These are phyloP conservation scores for Prunella strophiata DNA, from an alignment of 2,797 vertebrate species.

Conservation along the genomic window DNA sequence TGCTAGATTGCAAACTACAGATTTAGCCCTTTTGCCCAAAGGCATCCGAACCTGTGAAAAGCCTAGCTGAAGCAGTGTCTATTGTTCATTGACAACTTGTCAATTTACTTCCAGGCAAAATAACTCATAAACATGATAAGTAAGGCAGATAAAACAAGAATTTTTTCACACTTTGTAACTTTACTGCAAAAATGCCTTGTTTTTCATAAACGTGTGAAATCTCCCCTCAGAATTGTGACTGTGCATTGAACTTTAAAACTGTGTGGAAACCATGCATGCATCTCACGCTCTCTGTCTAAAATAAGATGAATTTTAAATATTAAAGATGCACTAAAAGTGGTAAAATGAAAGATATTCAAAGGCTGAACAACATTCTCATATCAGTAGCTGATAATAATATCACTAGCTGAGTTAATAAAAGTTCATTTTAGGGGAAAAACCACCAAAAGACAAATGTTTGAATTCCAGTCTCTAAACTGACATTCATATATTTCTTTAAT, in stretches of 20 bases:
- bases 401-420: conserved; percentile 70
- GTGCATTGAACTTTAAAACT: conserved; percentile 83
- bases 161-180: conserved; percentile 84
- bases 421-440: conserved; percentile 59
- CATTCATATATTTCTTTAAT: conserved; percentile 55
- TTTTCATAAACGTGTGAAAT: conserved; percentile 82
- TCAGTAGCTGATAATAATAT: conserved; percentile 30
- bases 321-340: conserved; percentile 78
- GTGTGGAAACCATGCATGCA: conserved; percentile 71
- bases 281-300: conserved; percentile 72
- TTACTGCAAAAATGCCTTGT: conserved; percentile 80
- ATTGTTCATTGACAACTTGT: conserved; percentile 87
- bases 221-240: conserved; percentile 80
- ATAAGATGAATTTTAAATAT: conserved; percentile 82
- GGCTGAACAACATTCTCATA: conserved; percentile 65
- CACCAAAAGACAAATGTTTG: conserved; percentile 70
- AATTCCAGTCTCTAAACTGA: conserved; percentile 58
- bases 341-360: conserved; percentile 76
- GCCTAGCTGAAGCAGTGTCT: conserved; percentile 81
- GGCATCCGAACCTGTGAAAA: conserved; percentile 89
- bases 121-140: conserved; percentile 84
- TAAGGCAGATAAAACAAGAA: conserved; percentile 85
- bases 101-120: conserved; percentile 87
- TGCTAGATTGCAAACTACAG: conserved; percentile 81
- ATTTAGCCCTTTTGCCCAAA: conserved; percentile 84